These are phyloP conservation scores for Torymus texanus DNA, from an alignment of 2,888 invertebrate species.

Conservation along the genomic window DNA sequence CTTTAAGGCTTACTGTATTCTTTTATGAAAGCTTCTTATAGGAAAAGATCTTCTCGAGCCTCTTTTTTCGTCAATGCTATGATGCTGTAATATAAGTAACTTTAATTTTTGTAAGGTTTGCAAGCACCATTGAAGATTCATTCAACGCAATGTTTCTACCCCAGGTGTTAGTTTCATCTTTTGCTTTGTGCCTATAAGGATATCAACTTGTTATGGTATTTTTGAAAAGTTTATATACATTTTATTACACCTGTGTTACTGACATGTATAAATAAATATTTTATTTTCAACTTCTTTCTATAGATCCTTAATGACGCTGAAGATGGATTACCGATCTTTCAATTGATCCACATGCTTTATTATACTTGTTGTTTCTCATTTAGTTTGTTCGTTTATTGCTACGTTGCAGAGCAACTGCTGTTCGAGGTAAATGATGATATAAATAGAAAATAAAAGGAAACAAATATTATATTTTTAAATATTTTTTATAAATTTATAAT, in stretches of 20 bases:
- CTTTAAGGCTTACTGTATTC: too few relatives aligned
- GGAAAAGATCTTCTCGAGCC: neutral
- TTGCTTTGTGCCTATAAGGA: conserved; percentile 61
- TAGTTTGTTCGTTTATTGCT: conserved; percentile 55
- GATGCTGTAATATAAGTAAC: too few relatives aligned
- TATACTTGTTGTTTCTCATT: conserved; percentile 51
- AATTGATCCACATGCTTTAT: conserved; percentile 54
- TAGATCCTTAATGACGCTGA: conserved; percentile 41
- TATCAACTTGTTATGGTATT: conserved; percentile 59
- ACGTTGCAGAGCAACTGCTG: conserved; percentile 52
- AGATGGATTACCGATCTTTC: conserved; percentile 40
- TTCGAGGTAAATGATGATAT: conserved; percentile 43
- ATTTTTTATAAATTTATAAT: too few relatives aligned
- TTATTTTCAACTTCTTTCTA: neutral
- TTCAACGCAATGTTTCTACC: conserved; percentile 60
- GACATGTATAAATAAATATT: too few relatives aligned
- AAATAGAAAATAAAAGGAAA: too few relatives aligned
- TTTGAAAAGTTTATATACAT: too few relatives aligned
- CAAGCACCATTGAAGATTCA: conserved; percentile 55
- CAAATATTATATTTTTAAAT: too few relatives aligned
- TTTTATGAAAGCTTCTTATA: too few relatives aligned
- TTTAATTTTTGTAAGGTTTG: conserved; percentile 45
- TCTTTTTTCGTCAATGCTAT: neutral
- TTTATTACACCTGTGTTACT: too few relatives aligned
- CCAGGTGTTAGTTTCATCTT: conserved; percentile 56